Evolutionary conservation across 64 coral and sea anemone genomes (phyloP), one percentile per base, ranked within the genome.

Genomic region (Montipora efflorescens): DNA sequence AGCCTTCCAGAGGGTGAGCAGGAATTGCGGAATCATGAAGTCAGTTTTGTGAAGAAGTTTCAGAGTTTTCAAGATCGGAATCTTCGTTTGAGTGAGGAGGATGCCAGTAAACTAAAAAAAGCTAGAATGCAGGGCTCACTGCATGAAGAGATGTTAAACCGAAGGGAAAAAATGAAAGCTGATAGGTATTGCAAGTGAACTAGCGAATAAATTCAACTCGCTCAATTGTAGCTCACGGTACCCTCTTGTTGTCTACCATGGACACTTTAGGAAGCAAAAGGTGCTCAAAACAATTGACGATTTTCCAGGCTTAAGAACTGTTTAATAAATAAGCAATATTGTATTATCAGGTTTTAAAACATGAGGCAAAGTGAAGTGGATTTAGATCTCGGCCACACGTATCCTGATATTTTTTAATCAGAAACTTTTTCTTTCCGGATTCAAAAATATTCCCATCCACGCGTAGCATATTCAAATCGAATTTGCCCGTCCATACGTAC

Each of bases 31-130:
- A 99, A 96, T 83, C 96, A 93, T 87, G 98, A 99, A 89, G 53
- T 96, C 5, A 96, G 92, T 87, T 99, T 94, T 90, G 98, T 99
- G n/a, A 99, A 99, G 95, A 99, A 99, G 57, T 99, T 99, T 57
- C 98, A 99, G 68, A 99, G 98, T 93, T 99, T 96, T 87, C 95
- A 99, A 90, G 98, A 99, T 71, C 83, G 95, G 23, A 96, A 95
- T 77, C 78, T 99, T 8, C 95, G 91, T 68, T 53, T 99, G 14
- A 96, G 90, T 48, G 88, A 93, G 46, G 89, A 99, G 22, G 98
- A 96, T 49, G 50, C 73, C 20, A 89, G 55, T 13, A 85, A 92
- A 50, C 87, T 99, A 61, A 92, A 96, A 59, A 99, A 96, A 66
- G 98, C 98, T 1, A 94, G 88, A 79, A 47, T 80, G 45, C 87